Evolutionary conservation across 2,113 vertebrate genomes (phyloP).

Genomic region (Hemibagrus wyckioides): DNA sequence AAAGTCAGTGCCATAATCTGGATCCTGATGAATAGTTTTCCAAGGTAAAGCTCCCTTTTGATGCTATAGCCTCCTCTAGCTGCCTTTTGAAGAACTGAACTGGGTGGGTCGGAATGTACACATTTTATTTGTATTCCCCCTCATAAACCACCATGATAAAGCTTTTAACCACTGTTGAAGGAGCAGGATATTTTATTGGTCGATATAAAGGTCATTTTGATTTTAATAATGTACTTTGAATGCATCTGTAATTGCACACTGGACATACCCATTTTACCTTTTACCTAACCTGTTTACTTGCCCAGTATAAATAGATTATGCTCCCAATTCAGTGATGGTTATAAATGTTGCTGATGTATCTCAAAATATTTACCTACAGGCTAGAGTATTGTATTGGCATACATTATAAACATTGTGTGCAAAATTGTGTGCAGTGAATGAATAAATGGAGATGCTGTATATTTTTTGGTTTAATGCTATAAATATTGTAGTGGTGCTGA

Average conservation of each 20-base stretch:
- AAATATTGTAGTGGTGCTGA: neutral
- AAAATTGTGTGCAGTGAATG: neutral
- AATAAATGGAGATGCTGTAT: neutral
- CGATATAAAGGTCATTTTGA: neutral
- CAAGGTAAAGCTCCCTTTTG: neutral
- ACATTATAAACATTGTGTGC: neutral
- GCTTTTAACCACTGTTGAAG: neutral
- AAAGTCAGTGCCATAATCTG: neutral
- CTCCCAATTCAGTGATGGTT: neutral
- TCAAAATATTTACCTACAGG: neutral
- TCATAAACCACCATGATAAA: slow-evolving; percentile 33
- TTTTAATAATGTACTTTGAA: neutral
- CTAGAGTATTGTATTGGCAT: neutral
- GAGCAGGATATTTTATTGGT: neutral
- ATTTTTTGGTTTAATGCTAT: neutral
- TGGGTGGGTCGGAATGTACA: slow-evolving; percentile 46
- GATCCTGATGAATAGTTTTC: neutral
- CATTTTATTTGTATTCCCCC: slow-evolving; percentile 57
- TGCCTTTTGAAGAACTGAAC: slow-evolving; percentile 51
- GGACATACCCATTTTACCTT: neutral
- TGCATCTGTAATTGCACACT: neutral
- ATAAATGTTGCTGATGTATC: neutral
- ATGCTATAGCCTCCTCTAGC: slow-evolving; percentile 58
- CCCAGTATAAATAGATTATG: neutral
- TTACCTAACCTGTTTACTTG: neutral